Evolutionary conservation across 2,797 vertebrate species (phyloP), one percentile per base, ranked within the genome.

Genomic region (Muscicapa comitata): DNA sequence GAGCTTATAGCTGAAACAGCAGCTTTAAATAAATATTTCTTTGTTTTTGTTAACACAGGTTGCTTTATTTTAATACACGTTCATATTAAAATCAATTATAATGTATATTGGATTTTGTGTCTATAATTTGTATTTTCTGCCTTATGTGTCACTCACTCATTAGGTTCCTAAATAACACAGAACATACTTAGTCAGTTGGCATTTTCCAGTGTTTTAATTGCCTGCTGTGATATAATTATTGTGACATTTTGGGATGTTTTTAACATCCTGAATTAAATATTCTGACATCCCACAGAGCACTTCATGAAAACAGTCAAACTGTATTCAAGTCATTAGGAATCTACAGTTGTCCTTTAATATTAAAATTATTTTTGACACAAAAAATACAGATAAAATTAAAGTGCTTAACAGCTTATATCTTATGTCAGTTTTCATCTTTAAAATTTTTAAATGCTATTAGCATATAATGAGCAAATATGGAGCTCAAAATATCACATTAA

Each of bases 181-280:
- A 98, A 98, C 97, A 97, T 96, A 97, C 97, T 98, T 98, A 98
- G 98, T 98, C 98, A 98, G 98, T 98, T 98, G 98, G 98, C 98
- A 98, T 98, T 98, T 98, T 98, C 98, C 98, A 98, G 96, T 98
- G 97, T 98, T 98, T 98, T 98, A 98, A 98, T 98, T 98, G 98
- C 98, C 98, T 98, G 98, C 98, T 98, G 98, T 98, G 98, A 98
- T 98, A 98, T 98, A 98, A 98, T 98, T 98, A 98, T 98, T 98
- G 97, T 98, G 98, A 98, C 98, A 98, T 98, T 98, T 98, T 98
- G 98, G 98, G 98, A 98, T 98, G 98, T 98, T 98, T 98, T 98
- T 98, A 98, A 98, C 98, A 98, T 98, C 98, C 98, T 98, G 98
- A 98, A 98, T 98, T 98, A 98, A 98, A 98, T 98, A 98, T 98